phyloP scores from a whole-genome alignment of 2,113 vertebrate genomes.

The Daubentonia madagascariensis region DNA sequence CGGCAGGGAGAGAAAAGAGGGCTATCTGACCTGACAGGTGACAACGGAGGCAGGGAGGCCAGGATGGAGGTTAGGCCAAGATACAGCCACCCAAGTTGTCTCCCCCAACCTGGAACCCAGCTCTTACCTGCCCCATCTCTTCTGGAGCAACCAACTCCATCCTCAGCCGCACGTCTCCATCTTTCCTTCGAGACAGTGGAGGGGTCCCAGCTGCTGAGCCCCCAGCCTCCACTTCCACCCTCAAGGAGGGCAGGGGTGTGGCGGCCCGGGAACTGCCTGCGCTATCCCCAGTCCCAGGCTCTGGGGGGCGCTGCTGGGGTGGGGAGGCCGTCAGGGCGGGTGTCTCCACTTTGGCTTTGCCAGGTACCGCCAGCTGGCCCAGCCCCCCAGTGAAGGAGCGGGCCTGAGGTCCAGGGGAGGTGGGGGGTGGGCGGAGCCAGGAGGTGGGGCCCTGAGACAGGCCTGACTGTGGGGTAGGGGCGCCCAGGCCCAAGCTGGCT shows the following conservation, averaged over 20 bases:
- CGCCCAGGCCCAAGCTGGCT: constrained; percentile 65
- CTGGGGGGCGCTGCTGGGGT: constrained; percentile 67
- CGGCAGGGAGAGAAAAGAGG: background rate
- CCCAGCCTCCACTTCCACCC: constrained; percentile 61
- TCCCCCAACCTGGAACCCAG: background rate
- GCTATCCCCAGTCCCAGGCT: constrained; percentile 39
- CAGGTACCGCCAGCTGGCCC: constrained; percentile 65
- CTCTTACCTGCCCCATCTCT: constrained; percentile 75
- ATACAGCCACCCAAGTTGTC: background rate
- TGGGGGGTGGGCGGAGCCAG: constrained; percentile 71
- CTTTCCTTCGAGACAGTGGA: constrained; percentile 46
- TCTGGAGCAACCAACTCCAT: constrained; percentile 70
- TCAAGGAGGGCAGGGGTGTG: constrained; percentile 56
- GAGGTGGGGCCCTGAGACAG: constrained; percentile 66
- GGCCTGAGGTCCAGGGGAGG: constrained; percentile 74
- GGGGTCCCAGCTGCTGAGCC: constrained; percentile 39
- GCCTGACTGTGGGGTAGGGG: constrained; percentile 54
- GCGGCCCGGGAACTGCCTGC: background rate
- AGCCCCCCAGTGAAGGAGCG: constrained; percentile 73
- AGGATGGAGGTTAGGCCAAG: background rate
- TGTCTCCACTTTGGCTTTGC: constrained; percentile 62
- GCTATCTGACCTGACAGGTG: background rate
- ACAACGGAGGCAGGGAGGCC: background rate
- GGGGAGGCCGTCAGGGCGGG: constrained; percentile 52
- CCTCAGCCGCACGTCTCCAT: constrained; percentile 65